Evolutionary conservation across 2,113 vertebrate species (phyloP).

Genomic region (Scomber scombrus): DNA sequence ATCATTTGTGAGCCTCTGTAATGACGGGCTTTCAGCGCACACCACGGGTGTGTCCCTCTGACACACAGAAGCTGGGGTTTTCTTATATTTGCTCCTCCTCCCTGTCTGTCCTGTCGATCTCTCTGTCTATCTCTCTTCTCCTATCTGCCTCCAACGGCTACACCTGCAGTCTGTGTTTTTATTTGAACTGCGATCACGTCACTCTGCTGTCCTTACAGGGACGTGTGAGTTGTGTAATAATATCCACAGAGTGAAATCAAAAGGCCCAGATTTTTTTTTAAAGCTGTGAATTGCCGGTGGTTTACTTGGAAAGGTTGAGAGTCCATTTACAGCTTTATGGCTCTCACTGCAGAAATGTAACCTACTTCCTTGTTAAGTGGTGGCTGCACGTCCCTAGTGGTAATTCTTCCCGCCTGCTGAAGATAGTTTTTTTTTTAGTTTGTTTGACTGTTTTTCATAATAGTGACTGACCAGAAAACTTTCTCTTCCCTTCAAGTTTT

Average conservation of each 20-base stretch:
- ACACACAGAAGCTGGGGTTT: constrained; percentile 76
- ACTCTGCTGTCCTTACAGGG: background rate
- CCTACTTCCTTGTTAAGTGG: constrained; percentile 34
- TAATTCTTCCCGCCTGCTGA: constrained; percentile 6
- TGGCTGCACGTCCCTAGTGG: constrained; percentile 9
- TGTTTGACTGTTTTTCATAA: background rate
- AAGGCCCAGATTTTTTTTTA: constrained; percentile 15
- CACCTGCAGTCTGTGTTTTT: constrained; percentile 67
- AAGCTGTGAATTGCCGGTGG: constrained; percentile 2
- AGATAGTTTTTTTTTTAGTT: background rate
- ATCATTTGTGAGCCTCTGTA: constrained; percentile 81
- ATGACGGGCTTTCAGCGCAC: constrained; percentile 81
- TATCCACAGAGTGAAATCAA: constrained; percentile 24
- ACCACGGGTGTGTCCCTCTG: constrained; percentile 83
- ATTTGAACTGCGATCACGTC: constrained; percentile 50
- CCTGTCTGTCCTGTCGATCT: constrained; percentile 8
- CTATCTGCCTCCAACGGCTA: constrained; percentile 31
- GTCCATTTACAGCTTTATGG: constrained; percentile 41
- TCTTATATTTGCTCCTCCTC: constrained; percentile 64
- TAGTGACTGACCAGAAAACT: background rate
- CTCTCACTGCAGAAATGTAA: constrained; percentile 5
- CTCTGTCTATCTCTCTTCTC: constrained; percentile 13
- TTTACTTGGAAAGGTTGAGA: constrained; percentile 27
- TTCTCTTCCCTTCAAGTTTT: background rate
- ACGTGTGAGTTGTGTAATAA: background rate